These are phyloP conservation scores for Dunckerocampus dactyliophorus DNA, from an alignment of 2,113 vertebrate species.

Conservation along the genomic window DNA sequence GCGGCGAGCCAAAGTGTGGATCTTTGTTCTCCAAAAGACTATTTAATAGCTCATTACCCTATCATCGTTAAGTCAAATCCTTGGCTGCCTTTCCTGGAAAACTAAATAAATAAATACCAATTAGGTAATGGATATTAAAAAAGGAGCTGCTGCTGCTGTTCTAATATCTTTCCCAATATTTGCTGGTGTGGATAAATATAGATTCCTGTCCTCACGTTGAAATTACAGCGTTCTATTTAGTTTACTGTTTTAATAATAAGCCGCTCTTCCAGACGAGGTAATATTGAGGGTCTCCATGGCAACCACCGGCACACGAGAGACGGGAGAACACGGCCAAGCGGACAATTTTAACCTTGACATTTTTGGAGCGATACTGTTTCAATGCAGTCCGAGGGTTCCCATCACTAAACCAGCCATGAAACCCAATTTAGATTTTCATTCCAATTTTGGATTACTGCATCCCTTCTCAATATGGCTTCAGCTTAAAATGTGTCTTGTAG, in stretches of 20 bases:
- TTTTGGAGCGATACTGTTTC: slow-evolving; percentile 43
- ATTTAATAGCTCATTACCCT: slow-evolving; percentile 17
- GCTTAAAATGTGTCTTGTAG: slow-evolving; percentile 41
- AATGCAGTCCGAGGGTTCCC: slow-evolving; percentile 49
- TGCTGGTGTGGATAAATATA: slow-evolving; percentile 30
- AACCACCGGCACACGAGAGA: slow-evolving; percentile 33
- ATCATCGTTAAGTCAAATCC: slow-evolving; percentile 10
- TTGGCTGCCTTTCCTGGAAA: slow-evolving; percentile 15
- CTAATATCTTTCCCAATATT: slow-evolving; percentile 4
- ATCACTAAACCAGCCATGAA: slow-evolving; percentile 40
- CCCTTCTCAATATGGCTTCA: no score
- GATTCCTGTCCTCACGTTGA: slow-evolving; percentile 23
- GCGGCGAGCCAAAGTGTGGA: slow-evolving; percentile 23
- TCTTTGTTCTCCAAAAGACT: slow-evolving; percentile 8
- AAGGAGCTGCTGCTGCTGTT: slow-evolving; percentile 11
- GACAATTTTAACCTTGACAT: slow-evolving; percentile 48
- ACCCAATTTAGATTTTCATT: slow-evolving; percentile 43
- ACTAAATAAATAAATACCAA: slow-evolving; percentile 12
- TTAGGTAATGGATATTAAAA: slow-evolving; percentile 24
- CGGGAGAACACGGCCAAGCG: slow-evolving; percentile 18
- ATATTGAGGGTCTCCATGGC: slow-evolving; percentile 40
- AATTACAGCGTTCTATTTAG: slow-evolving; percentile 27
- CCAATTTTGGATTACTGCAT: slow-evolving; percentile 34
- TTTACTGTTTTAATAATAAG: slow-evolving; percentile 36
- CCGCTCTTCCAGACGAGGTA: slow-evolving; percentile 29